These are phyloP conservation scores for Gallinago paraguaiae DNA, from an alignment of 2,113 vertebrate genomes.

Conservation along the genomic window DNA sequence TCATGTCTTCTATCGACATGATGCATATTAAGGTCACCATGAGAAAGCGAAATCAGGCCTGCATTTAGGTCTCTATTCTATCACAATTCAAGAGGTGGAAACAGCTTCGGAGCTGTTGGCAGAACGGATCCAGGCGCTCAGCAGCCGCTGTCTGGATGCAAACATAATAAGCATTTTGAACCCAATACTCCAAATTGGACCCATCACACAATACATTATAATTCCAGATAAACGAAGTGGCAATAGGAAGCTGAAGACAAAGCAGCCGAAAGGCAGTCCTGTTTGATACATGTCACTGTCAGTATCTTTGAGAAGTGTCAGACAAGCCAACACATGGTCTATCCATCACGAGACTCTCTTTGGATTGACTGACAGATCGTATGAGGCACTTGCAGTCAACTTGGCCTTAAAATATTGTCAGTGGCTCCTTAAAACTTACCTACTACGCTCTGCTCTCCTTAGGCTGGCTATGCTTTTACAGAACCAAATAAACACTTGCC, in stretches of 20 bases:
- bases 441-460: background rate
- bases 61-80: background rate
- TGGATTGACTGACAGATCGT: slow-evolving; percentile 43
- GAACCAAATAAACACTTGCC: background rate
- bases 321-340: slow-evolving; percentile 59
- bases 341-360: slow-evolving; percentile 15
- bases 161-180: background rate
- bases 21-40: background rate
- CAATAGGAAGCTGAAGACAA: slow-evolving; percentile 31
- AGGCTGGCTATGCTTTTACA: background rate
- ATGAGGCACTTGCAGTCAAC: background rate
- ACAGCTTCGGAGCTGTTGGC: background rate
- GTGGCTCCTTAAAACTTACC: background rate
- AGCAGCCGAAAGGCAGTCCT: slow-evolving; percentile 36
- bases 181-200: background rate
- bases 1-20: background rate
- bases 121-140: background rate
- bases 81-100: background rate
- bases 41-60: background rate
- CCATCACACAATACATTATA: background rate
- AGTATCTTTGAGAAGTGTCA: slow-evolving; percentile 49
- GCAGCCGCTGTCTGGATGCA: background rate
- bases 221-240: background rate
- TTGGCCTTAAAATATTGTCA: background rate
- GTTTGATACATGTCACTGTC: slow-evolving; percentile 54